These are phyloP conservation scores for Tetraneura akinire DNA, from an alignment of 1,140 invertebrate genomes.

Conservation along the genomic window DNA sequence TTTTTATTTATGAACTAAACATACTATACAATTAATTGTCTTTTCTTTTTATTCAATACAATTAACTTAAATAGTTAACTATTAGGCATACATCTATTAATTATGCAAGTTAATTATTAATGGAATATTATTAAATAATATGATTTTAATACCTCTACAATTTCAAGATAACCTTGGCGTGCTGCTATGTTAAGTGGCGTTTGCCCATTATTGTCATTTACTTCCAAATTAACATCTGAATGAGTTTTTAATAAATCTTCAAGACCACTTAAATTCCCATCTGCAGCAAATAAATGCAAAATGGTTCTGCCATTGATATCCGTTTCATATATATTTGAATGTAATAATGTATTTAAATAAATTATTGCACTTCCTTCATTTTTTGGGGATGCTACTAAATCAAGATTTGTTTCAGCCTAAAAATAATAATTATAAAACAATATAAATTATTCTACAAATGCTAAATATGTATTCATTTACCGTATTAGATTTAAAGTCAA, in stretches of 20 bases:
- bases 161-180: slow-evolving; percentile 74
- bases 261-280: slow-evolving; percentile 70
- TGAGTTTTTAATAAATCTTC: slow-evolving; percentile 66
- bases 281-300: slow-evolving; percentile 74
- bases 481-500: background rate
- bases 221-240: slow-evolving; percentile 65
- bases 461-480: slow-evolving; percentile 8
- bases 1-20: too few species aligned
- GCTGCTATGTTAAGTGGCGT: slow-evolving; percentile 82
- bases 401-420: slow-evolving; percentile 21
- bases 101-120: background rate
- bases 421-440: background rate
- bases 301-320: slow-evolving; percentile 56
- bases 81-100: too few species aligned
- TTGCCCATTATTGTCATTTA: slow-evolving; percentile 74
- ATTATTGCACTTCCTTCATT: background rate
- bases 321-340: slow-evolving; percentile 32
- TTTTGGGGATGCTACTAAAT: background rate
- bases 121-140: background rate
- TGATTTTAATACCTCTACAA: slow-evolving; percentile 64
- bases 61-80: too few species aligned
- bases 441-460: background rate
- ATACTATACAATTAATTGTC: background rate
- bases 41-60: too few species aligned
- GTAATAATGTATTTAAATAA: slow-evolving; percentile 29